Conservation (phyloP, 2,113 vertebrate genomes). For the Melanotaenia duboulayi region DNA sequence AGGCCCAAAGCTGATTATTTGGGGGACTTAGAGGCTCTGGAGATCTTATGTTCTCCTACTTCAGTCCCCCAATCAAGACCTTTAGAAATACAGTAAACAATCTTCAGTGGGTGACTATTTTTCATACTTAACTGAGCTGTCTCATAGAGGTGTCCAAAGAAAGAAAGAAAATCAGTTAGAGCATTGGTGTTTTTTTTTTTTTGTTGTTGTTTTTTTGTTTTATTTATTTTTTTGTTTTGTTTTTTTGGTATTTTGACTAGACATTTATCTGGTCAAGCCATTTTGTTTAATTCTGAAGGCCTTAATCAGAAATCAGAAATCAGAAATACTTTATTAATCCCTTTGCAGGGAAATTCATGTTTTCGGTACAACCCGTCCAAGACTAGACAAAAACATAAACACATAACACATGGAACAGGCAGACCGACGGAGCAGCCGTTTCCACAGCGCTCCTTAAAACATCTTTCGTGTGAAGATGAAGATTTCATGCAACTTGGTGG, state of each 20-base stretch:
- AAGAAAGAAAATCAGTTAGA: not conserved
- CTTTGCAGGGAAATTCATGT: too few species aligned
- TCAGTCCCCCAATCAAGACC: conserved; percentile 45
- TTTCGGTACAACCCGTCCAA: too few species aligned
- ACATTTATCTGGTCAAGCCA: not conserved
- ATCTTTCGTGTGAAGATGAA: not conserved
- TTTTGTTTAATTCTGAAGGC: not conserved
- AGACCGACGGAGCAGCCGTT: too few species aligned
- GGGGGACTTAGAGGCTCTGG: conserved; percentile 54
- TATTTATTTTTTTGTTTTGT: too few species aligned
- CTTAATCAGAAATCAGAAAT: too few species aligned
- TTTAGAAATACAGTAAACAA: conserved; percentile 48
- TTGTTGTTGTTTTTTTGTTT: too few species aligned
- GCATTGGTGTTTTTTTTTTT: too few species aligned
- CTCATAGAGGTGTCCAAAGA: not conserved
- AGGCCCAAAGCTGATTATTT: conserved; percentile 71
- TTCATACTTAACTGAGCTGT: conserved; percentile 12
- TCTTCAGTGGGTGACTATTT: conserved; percentile 19
- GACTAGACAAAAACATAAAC: too few species aligned
- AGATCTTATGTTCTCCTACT: conserved; percentile 53
- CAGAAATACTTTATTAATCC: too few species aligned
- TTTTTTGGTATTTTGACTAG: not conserved
- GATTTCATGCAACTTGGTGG: not conserved
- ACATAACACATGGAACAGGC: too few species aligned
- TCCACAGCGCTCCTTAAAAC: too few species aligned